These are phyloP conservation scores for Colaptes auratus DNA, from an alignment of 2,113 vertebrate genomes.

Conservation along the genomic window DNA sequence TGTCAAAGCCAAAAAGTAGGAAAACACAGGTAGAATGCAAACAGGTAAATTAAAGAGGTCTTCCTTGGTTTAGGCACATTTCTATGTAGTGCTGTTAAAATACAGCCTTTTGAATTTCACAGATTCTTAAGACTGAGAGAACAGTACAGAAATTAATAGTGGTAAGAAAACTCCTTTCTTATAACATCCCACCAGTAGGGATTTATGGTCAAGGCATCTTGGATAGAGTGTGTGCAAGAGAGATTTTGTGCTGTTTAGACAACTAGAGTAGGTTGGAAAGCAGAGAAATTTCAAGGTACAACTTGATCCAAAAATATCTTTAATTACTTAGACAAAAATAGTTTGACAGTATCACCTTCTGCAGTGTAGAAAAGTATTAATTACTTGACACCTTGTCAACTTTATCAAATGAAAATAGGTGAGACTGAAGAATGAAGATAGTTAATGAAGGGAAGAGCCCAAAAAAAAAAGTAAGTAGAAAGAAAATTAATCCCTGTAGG, in stretches of 20 bases:
- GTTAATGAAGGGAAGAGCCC: background rate
- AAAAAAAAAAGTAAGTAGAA: background rate
- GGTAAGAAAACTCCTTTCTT: background rate
- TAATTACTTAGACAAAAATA: slow-evolving; percentile 4
- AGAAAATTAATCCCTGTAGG: background rate
- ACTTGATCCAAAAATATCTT: background rate
- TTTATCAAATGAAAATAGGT: background rate
- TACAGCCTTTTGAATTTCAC: background rate
- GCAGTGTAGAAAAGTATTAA: background rate
- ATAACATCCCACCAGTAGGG: background rate
- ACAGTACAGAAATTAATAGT: background rate
- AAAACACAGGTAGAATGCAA: background rate
- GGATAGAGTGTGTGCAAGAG: background rate
- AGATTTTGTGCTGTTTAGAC: background rate
- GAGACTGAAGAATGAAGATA: background rate
- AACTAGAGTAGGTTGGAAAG: background rate
- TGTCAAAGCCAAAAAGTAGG: background rate
- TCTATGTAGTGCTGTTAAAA: background rate
- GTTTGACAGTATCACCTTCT: background rate
- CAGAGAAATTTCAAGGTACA: background rate
- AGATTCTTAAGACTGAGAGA: background rate
- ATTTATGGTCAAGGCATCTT: background rate
- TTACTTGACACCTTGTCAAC: background rate
- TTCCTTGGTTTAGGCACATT: background rate
- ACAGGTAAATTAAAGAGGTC: background rate